These are phyloP conservation scores for Yponomeuta plumbellus DNA, from an alignment of 2,888 invertebrate genomes.

Conservation along the genomic window DNA sequence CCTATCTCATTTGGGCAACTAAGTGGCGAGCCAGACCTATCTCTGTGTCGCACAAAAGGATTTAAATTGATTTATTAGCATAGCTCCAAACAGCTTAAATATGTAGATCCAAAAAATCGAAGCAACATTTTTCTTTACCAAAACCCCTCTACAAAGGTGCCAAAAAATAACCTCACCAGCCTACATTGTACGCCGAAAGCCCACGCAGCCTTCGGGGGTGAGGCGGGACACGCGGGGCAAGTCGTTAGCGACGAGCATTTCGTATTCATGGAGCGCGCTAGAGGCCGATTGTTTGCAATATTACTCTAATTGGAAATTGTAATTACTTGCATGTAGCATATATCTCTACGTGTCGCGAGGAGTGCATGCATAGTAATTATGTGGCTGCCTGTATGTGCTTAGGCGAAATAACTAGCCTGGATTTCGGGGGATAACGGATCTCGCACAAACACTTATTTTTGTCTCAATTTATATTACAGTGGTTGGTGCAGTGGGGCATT, in stretches of 20 bases:
- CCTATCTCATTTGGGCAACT: no score
- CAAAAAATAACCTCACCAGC: conserved; percentile 8
- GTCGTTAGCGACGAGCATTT: conserved; percentile 71
- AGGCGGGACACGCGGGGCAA: conserved; percentile 33
- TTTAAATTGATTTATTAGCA: no score
- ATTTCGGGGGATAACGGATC: not conserved
- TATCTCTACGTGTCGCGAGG: conserved; percentile 41
- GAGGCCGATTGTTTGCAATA: conserved; percentile 75
- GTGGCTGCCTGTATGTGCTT: not conserved
- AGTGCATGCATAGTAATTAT: conserved; percentile 2
- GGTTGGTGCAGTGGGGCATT: no score
- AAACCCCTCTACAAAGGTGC: not conserved
- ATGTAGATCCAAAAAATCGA: not conserved
- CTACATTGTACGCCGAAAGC: conserved; percentile 56
- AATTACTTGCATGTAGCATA: conserved; percentile 67
- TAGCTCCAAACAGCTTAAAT: not conserved
- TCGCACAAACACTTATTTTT: not conserved
- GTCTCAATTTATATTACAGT: no score
- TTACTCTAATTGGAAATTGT: conserved; percentile 75
- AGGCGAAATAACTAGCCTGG: not conserved
- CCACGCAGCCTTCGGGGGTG: conserved; percentile 38
- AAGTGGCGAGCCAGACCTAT: no score
- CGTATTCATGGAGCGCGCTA: conserved; percentile 73
- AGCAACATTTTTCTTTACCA: no score
- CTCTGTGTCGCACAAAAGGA: no score